These are phyloP conservation scores for Anguilla marmorata DNA, from an alignment of 2,797 vertebrate genomes.

Conservation along the genomic window DNA sequence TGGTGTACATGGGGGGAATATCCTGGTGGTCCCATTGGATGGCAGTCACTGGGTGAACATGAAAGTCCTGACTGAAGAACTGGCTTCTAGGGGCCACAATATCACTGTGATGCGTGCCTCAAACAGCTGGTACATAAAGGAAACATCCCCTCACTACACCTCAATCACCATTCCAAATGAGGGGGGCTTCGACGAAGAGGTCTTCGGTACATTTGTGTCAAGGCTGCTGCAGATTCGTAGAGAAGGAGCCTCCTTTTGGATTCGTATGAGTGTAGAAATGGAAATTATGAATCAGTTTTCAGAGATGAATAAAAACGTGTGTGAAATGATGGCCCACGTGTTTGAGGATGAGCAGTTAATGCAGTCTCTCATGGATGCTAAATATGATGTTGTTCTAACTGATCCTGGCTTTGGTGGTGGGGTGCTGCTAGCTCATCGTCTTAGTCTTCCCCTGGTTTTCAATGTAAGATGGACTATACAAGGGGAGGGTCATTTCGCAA, in stretches of 20 bases:
- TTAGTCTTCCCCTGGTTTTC: slow-evolving; percentile 16
- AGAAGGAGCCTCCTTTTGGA: neutral
- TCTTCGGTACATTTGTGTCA: neutral
- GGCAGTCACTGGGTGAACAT: slow-evolving; percentile 52
- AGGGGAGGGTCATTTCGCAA: slow-evolving; percentile 18
- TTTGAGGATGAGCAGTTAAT: slow-evolving; percentile 24
- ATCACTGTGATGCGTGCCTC: slow-evolving; percentile 35
- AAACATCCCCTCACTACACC: slow-evolving; percentile 29
- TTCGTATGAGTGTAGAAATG: neutral
- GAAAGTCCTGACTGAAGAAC: slow-evolving; percentile 43
- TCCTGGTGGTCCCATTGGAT: slow-evolving; percentile 42
- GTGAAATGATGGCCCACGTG: neutral
- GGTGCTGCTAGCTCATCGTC: slow-evolving; percentile 11
- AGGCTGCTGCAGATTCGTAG: neutral
- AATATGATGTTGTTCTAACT: slow-evolving; percentile 32
- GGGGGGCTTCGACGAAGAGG: neutral
- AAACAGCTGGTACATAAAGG: slow-evolving; percentile 38
- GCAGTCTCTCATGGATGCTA: neutral
- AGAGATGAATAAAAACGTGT: neutral
- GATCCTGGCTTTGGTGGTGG: neutral
- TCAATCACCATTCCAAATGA: slow-evolving; percentile 8
- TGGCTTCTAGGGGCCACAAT: slow-evolving; percentile 36
- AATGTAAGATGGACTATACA: slow-evolving; percentile 13
- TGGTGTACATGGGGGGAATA: slow-evolving; percentile 7
- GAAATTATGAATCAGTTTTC: neutral